Percentiles rank a stretch among this genome's conserved stretches.
phyloP scores from a whole-genome alignment of 2,113 vertebrate species.

The Arizona elegans region DNA sequence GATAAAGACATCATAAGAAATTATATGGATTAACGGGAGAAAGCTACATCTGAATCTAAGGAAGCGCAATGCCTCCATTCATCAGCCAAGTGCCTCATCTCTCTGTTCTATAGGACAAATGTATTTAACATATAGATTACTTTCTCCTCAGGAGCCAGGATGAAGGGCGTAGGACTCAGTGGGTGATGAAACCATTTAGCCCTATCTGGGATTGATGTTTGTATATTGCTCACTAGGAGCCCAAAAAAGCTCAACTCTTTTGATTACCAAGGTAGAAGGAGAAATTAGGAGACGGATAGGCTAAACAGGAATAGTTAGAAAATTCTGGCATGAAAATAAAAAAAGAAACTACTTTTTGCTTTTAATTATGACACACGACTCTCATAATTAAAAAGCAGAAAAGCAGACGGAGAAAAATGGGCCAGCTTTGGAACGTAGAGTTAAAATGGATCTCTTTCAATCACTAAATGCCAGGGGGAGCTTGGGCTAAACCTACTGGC shows the following conservation, averaged over 20 bases:
- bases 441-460: not conserved
- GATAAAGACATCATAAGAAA: not conserved
- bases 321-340: not conserved
- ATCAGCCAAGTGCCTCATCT: not conserved
- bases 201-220: not conserved
- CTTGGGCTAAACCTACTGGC: not conserved
- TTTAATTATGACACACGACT: not conserved
- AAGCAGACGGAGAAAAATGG: not conserved
- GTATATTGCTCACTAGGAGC: not conserved
- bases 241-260: not conserved
- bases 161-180: not conserved
- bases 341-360: not conserved
- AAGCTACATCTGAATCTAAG: not conserved
- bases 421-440: not conserved
- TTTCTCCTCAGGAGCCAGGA: not conserved
- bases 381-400: not conserved
- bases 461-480: not conserved
- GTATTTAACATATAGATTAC: not conserved
- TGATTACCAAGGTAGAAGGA: not conserved
- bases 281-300: not conserved
- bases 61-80: not conserved
- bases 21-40: not conserved
- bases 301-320: not conserved
- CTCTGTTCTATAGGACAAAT: not conserved
- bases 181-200: not conserved